Conservation (phyloP, 2,113 vertebrate species). For the Heterocephalus glaber region DNA sequence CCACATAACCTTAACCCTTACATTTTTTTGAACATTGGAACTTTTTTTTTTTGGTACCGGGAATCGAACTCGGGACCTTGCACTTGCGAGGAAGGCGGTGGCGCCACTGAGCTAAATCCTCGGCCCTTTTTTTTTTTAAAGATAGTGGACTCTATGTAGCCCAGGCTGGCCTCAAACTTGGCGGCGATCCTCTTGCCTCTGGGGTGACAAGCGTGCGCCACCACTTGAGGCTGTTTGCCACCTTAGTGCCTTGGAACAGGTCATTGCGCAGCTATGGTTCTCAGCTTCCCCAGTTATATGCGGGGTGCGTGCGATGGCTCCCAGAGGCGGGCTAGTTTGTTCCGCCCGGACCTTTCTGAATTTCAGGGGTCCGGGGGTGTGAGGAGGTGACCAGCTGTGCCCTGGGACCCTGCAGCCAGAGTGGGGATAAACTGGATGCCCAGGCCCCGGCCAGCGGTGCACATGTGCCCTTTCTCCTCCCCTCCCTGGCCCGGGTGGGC, state of each 20-base stretch:
- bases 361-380: background rate
- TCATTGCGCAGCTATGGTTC: background rate
- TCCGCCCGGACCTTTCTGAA: background rate
- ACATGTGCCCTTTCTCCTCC: background rate
- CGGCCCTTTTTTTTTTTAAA: background rate
- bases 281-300: background rate
- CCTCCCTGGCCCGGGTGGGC: constrained; percentile 31
- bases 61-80: too few species aligned
- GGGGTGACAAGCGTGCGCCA: background rate
- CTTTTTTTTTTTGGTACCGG: too few species aligned
- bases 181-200: background rate
- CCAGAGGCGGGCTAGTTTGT: background rate
- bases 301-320: background rate
- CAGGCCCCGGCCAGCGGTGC: background rate
- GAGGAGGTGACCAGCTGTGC: background rate
- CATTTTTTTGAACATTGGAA: too few species aligned
- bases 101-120: too few species aligned
- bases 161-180: background rate
- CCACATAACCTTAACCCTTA: too few species aligned
- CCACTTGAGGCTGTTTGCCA: too few species aligned
- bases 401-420: background rate
- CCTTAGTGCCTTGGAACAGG: too few species aligned
- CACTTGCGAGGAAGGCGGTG: too few species aligned
- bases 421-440: background rate
- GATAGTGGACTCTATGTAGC: background rate